Evolutionary conservation across 2,797 vertebrate genomes (phyloP).

Genomic region (Zonotrichia albicollis): DNA sequence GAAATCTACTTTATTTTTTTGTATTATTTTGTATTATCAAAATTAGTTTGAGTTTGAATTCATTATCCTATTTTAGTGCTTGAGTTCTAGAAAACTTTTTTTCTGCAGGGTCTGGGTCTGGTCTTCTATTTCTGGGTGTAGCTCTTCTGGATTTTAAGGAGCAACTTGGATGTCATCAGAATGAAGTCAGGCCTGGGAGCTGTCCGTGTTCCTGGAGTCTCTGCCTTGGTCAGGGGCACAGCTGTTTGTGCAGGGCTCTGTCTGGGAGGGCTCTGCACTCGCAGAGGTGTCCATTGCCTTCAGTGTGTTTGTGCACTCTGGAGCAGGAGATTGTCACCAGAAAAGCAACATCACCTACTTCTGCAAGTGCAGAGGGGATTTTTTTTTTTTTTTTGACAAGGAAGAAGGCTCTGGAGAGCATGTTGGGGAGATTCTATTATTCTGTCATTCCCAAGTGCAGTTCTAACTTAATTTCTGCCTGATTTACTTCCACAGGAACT

Average conservation of each 20-base stretch:
- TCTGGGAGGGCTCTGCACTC: background rate
- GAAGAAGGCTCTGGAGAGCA: background rate
- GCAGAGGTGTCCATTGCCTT: fast-evolving
- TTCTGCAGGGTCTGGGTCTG: background rate
- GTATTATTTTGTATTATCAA: background rate
- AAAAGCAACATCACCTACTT: background rate
- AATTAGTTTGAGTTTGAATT: background rate
- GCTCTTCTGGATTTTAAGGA: background rate
- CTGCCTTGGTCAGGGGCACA: background rate
- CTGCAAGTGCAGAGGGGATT: too few relatives aligned
- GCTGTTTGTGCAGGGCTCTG: background rate
- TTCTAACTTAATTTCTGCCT: background rate
- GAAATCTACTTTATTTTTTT: background rate
- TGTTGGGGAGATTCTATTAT: background rate
- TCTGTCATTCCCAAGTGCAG: background rate
- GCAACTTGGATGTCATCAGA: background rate
- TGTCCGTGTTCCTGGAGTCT: background rate
- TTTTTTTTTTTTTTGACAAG: too few relatives aligned
- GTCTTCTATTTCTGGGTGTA: background rate
- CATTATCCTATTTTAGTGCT: background rate
- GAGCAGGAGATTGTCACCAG: background rate
- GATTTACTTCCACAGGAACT: background rate
- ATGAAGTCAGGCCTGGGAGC: background rate
- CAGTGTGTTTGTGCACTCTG: background rate
- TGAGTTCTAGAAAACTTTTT: background rate